Base-by-base conservation (phyloP, 2,797 vertebrate species). In the Peromyscus melanophrys region DNA sequence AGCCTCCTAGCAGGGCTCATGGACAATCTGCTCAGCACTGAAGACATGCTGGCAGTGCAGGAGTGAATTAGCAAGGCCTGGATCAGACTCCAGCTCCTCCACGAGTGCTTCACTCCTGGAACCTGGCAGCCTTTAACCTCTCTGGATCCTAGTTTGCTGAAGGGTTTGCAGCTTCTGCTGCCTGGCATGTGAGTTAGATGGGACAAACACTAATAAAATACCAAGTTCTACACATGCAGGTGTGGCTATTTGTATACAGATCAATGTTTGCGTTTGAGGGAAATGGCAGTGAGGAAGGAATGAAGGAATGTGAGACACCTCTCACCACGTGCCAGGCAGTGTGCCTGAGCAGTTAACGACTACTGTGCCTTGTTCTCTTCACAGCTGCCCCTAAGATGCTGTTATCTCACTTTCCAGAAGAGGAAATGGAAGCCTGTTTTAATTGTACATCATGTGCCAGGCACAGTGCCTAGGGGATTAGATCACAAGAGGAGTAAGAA, bases 401-500 rank as follows among this genome's bases (percentile, higher is more conserved):
- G 52, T 78, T 61, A 67, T 55, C 57, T 92, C 71, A 6, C 91
- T 76, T 93, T 86, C 83, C 5, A 93, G 73, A 92, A 76, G 69
- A 89, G 55, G 40, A 67, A 76, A 90, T 2, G 49, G 57, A 82
- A 49, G 40, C 10, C 11, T 90, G 17, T 78, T 88, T 75, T 84
- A 43, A 82, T 89, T 82, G 76, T 57, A 3, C 52, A 25, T 80
- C 80, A 52, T 63, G 27, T 80, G 29, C 37, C 57, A 9, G 65
- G 14, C 40, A 76, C 37, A 73, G 49, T 31, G 12, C 67, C 82
- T 55, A 27, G 11, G 7, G 69, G 86, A 59, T 61, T 76, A 43
- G 78, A 75, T 40, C 46, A 23, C 73, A 82, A 96, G 81, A 52
- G 82, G 71, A 92, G 37, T 63, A 61, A 95, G 88, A 95, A 78